Percentiles rank a stretch among this genome's conserved stretches.
These are phyloP conservation scores for Pantherophis guttatus DNA, from an alignment of 2,113 vertebrate genomes.

Conservation along the genomic window DNA sequence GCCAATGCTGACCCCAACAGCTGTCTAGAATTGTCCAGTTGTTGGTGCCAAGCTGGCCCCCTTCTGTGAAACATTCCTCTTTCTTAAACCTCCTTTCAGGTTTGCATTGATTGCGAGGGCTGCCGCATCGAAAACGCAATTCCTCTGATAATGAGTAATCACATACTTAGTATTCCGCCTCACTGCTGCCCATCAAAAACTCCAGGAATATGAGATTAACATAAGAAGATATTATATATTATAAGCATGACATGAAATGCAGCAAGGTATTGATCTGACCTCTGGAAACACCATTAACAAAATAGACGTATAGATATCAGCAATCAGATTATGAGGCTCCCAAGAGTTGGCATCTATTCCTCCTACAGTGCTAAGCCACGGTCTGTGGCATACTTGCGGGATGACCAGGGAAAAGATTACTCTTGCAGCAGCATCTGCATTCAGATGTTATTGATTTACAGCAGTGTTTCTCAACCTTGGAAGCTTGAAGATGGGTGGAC, in stretches of 20 bases:
- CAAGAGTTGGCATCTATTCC: conserved; percentile 25
- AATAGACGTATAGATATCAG: conserved; percentile 38
- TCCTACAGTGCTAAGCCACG: neutral
- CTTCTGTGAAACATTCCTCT: neutral
- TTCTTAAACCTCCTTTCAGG: conserved; percentile 50
- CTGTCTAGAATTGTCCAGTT: neutral
- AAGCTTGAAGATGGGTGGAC: no score
- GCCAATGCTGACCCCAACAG: neutral
- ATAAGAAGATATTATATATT: conserved; percentile 70
- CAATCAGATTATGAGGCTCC: conserved; percentile 2
- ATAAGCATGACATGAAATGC: conserved; percentile 63
- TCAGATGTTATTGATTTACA: neutral
- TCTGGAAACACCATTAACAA: conserved; percentile 62
- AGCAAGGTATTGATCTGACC: conserved; percentile 66
- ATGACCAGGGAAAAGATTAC: neutral
- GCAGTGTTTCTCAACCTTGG: no score
- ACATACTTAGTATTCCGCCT: conserved; percentile 67
- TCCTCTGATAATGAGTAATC: conserved; percentile 63
- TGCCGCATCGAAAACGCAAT: conserved; percentile 4
- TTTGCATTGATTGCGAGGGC: conserved; percentile 64
- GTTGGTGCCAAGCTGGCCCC: neutral
- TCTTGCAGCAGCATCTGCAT: neutral
- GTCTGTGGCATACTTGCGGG: no score
- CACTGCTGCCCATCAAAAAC: conserved; percentile 62
- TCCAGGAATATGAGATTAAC: conserved; percentile 68